Conservation (phyloP, 2,888 invertebrate genomes). For the Stictocephala bisonia region DNA sequence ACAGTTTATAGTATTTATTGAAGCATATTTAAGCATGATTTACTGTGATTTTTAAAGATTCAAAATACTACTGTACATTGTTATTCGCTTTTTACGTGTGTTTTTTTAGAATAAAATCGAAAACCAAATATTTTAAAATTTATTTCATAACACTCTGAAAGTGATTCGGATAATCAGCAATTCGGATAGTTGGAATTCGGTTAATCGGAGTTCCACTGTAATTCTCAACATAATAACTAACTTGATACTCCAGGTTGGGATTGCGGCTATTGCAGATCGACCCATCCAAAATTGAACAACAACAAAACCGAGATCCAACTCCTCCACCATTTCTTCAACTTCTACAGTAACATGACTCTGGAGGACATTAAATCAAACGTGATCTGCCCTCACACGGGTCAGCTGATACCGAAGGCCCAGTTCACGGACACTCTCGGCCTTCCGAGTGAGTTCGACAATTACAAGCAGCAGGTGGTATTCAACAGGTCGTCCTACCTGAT, state of each 20-base stretch:
- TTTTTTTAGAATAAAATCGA: too few relatives aligned
- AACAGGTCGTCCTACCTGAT: conserved; percentile 20
- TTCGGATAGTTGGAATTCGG: too few relatives aligned
- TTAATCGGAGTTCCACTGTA: too few relatives aligned
- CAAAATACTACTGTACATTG: too few relatives aligned
- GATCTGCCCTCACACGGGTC: background rate
- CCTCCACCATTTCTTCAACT: conserved; percentile 6
- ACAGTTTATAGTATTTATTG: too few relatives aligned
- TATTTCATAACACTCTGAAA: too few relatives aligned
- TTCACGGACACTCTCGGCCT: background rate
- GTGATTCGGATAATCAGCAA: too few relatives aligned
- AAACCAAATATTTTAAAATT: too few relatives aligned
- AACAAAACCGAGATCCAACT: conserved; percentile 20
- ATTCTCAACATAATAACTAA: too few relatives aligned
- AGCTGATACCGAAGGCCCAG: background rate
- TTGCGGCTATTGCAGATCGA: background rate
- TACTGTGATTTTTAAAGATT: too few relatives aligned
- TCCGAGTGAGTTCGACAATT: conserved; percentile 21
- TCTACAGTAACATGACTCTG: conserved; percentile 13
- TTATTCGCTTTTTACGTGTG: too few relatives aligned
- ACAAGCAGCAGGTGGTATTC: conserved; percentile 3
- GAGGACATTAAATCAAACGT: background rate
- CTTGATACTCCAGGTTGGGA: conserved; percentile 29
- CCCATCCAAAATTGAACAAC: conserved; percentile 4
- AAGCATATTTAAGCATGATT: too few relatives aligned